Base-by-base conservation (phyloP, 2,113 vertebrate genomes). In the Cichladusa arquata region DNA sequence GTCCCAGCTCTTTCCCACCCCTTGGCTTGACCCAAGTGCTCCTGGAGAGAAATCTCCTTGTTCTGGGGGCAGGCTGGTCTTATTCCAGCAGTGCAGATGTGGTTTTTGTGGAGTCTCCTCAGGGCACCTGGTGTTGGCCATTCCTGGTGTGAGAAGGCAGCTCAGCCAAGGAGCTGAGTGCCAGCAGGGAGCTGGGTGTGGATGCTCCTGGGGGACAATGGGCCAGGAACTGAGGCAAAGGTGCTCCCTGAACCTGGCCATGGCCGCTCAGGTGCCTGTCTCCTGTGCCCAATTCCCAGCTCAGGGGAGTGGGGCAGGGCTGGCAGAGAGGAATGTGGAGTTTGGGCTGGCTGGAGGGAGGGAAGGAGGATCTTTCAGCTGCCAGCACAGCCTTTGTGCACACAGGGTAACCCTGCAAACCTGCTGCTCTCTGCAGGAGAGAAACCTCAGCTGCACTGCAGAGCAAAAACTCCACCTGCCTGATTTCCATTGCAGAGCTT, bases 361-460 rank as follows among this genome's bases (percentile, higher is more conserved):
- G 31, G n/a, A 45, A 12, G 12, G 44, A 64, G 33, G 26, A 24
- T 58, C 18, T 50, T 62, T 6, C 28, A 61, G n/a, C 58, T 80
- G 42, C 28, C 19, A 25, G 22, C 62, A 57, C 28, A 24, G 62
- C 36, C 54, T 22, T 47, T 38, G 65, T 61, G 45, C 67, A 34
- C 0, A 3, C 54, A 66, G 56, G 38, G 45, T 22, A 33, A 36
- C 28, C n/a, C 0, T 48, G 53, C 88, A 38, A 42, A 81, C 45
- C 70, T 61, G 50, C 85, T 88, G 85, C 81, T 88, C 42, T 57
- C 95, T 85, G 88, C 66, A 83, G 81, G 62, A 84, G 18, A 72
- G 71, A 88, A 83, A 58, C 34, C 66, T 82, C 81, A 83, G 81
- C 85, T 81, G 64, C 19, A 8, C 54, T 53, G n/a, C 18, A 17